A percentile compares a stretch with the other conserved stretches of the same genome.
Evolutionary conservation across 2,888 invertebrate species (phyloP).

Genomic region (Drosophila yooni): DNA sequence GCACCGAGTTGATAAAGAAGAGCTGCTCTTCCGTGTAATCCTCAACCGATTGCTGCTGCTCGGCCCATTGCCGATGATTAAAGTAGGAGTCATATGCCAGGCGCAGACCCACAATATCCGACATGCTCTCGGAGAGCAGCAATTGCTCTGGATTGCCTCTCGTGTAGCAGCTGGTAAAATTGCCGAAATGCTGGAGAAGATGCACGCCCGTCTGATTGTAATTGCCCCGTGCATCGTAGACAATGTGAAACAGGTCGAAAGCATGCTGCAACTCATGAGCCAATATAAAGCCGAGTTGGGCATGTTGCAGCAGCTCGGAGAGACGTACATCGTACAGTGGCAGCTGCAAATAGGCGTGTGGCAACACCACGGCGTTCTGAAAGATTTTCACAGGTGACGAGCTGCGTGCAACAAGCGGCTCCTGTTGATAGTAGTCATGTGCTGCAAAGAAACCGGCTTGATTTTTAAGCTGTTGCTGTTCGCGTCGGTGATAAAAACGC

Average conservation of each 20-base stretch:
- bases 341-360: slow-evolving; percentile 74
- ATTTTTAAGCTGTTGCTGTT: slow-evolving; percentile 57
- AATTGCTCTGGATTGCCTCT: slow-evolving; percentile 31
- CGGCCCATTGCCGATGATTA: slow-evolving; percentile 8
- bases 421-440: slow-evolving; percentile 62
- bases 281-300: slow-evolving; percentile 74
- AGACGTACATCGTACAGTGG: slow-evolving; percentile 66
- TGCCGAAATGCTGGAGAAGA: slow-evolving; percentile 65
- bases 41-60: neutral
- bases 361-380: slow-evolving; percentile 74
- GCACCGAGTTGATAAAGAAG: slow-evolving; percentile 79
- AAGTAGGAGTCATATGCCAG: slow-evolving; percentile 71
- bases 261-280: slow-evolving; percentile 80
- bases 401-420: slow-evolving; percentile 58
- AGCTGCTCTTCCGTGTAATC: slow-evolving; percentile 47
- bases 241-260: slow-evolving; percentile 75
- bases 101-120: slow-evolving; percentile 75
- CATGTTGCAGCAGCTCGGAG: slow-evolving; percentile 62
- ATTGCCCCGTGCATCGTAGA: slow-evolving; percentile 69
- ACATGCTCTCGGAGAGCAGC: slow-evolving; percentile 71
- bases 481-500: slow-evolving; percentile 45
- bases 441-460: slow-evolving; percentile 24
- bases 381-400: slow-evolving; percentile 79
- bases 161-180: slow-evolving; percentile 64
- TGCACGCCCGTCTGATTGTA: slow-evolving; percentile 66